Base-by-base conservation (phyloP, 2,888 invertebrate genomes). In the Formica aserva region DNA sequence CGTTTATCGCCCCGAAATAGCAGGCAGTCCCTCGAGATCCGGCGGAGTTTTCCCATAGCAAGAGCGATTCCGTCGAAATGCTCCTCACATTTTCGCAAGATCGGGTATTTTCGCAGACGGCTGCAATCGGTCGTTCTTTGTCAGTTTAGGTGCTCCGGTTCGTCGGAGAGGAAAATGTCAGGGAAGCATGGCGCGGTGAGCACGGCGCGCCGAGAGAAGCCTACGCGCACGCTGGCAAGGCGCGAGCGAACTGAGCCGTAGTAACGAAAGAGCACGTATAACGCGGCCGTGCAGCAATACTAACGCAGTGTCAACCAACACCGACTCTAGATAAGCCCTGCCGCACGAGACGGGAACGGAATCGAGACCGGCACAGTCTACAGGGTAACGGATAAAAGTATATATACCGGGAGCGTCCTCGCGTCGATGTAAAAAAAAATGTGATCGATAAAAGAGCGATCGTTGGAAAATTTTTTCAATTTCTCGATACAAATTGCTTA, bases 191-290 rank as follows among this genome's bases (percentile, higher is more conserved):
- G 74, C 83, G 75, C 57, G 78, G 45, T 52, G 78, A 60, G 29
- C 57, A 69, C 41, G 55, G 18, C 69, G 4, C 65, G 29, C n/a
- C 52, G 85, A 84, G 82, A 63, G 87, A 88, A 78, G 85, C 87
- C 83, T 62, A 85, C 89, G 86, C 89, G 90, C 90, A 88, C 91
- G 92, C 90, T 92, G 93, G 91, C 92, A 92, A 92, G 91, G 78
- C 92, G 89, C 89, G 91, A 92, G 91, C 91, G 91, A 91, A 93
- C 92, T 93, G 93, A 93, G 92, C 91, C 88, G 87, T 87, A 86
- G 89, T 87, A 86, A 91, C 88, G 91, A 92, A 89, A 91, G 89
- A 91, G 92, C 91, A 90, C 92, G 92, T 91, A 91, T 87, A 88
- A 88, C 81, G 82, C 84, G 76, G 80, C 83, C 80, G 83, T 72